Evolutionary conservation across 2,888 invertebrate genomes (phyloP), one percentile per base, ranked within the genome.

Genomic region (Lepeophtheirus nordmannii): DNA sequence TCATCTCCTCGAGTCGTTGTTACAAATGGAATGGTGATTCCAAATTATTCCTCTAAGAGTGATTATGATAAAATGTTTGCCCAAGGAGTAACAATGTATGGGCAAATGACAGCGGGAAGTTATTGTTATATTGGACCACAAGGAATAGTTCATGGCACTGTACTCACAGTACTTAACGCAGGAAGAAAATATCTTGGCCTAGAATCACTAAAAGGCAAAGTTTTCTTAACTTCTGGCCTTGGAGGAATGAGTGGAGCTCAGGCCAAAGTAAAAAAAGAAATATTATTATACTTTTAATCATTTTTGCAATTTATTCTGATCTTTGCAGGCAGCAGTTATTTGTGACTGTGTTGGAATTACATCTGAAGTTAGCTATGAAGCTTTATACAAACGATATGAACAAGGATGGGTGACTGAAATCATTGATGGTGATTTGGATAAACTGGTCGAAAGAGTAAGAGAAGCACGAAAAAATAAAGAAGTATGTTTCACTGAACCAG

Each of bases 41-140:
- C 82, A 0, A 81, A 81, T 71, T 81, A 81, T 71, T 81, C 81
- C 1, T 75, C 77, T 3, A 73, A 77, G 62, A 74, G 75, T 1
- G 73, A 78, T 67, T 82, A 83, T 70, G 80, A 82, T 70, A 77
- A 78, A 69, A 74, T 79, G 73, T 83, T 83, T 73, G 81, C 81
- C 2, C 72, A 82, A 20, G 82, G 82, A 38, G 80, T 80, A 1
- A 78, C 82, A 1, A 78, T 80, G 79, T 81, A 82, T 72, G 82
- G 82, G 0, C 82, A 82, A 72, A 82, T 82, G 82, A 82, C 82
- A 8, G 82, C 82, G 10, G 82, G 82, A 14, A 79, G 79, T 70
- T 83, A 77, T 71, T 82, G 81, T 70, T 82, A 83, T 73, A 82
- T 82, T 69, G 82, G 82, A 9, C 82, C 82, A 10, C 82, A 83